phyloP scores from a whole-genome alignment of 2,888 invertebrate genomes.

The Aporophyla nigra region DNA sequence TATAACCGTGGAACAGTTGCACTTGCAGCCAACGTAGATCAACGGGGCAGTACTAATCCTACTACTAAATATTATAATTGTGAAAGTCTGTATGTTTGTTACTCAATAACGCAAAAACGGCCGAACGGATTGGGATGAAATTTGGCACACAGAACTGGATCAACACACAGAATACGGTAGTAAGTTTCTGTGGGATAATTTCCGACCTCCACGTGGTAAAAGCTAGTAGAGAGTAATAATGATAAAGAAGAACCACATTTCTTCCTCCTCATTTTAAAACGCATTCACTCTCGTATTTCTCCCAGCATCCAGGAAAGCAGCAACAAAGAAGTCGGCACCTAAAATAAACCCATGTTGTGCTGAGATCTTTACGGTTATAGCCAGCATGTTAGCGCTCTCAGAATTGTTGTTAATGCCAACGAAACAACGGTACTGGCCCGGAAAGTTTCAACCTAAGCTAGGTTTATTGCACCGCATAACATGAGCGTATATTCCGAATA shows the following conservation, averaged over 20 bases:
- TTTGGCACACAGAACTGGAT: too few relatives aligned
- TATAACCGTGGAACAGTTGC: too few relatives aligned
- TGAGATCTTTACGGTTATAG: slow-evolving; percentile 70
- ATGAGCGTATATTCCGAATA: slow-evolving; percentile 55
- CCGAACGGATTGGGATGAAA: too few relatives aligned
- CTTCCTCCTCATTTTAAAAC: slow-evolving; percentile 12
- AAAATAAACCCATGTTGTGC: slow-evolving; percentile 53
- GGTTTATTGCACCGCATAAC: slow-evolving; percentile 63
- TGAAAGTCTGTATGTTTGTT: too few relatives aligned
- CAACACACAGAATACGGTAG: too few relatives aligned
- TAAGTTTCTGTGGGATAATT: too few relatives aligned
- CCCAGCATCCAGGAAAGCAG: slow-evolving; percentile 10
- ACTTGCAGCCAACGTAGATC: not conserved
- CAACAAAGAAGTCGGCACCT: slow-evolving; percentile 47
- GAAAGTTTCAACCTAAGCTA: slow-evolving; percentile 62
- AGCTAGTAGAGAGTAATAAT: not conserved
- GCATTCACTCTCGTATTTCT: not conserved
- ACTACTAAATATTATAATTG: too few relatives aligned
- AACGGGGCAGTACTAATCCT: not conserved
- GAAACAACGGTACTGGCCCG: slow-evolving; percentile 50
- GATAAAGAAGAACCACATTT: not conserved
- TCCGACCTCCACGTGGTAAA: too few relatives aligned
- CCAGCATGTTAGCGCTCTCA: slow-evolving; percentile 56
- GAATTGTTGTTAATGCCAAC: slow-evolving; percentile 65
- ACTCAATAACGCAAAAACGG: too few relatives aligned